Conservation (phyloP, 2,888 invertebrate genomes). For the Dione juno region DNA sequence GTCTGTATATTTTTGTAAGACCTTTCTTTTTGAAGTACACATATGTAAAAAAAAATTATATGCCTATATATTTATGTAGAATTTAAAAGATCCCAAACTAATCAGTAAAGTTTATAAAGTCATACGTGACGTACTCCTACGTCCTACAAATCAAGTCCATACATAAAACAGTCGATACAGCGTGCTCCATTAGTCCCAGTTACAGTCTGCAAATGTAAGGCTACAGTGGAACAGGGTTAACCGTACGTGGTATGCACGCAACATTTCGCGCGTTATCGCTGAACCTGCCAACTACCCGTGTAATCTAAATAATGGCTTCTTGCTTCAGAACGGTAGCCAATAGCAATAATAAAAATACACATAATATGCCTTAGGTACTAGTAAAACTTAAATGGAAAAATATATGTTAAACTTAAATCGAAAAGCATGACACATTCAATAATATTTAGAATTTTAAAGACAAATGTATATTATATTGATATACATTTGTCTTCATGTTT, state of each 20-base stretch:
- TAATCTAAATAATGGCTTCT: slow-evolving; percentile 23
- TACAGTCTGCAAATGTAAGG: not conserved
- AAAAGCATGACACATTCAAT: no score
- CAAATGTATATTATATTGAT: no score
- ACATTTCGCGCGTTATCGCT: slow-evolving; percentile 29
- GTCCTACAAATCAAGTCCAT: not conserved
- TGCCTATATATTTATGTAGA: not conserved
- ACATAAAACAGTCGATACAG: not conserved
- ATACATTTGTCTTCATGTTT: no score
- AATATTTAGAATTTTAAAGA: no score
- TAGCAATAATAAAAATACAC: not conserved
- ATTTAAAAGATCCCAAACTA: not conserved
- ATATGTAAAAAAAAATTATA: not conserved
- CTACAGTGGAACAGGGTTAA: slow-evolving; percentile 7
- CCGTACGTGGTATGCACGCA: slow-evolving; percentile 18
- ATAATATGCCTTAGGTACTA: not conserved
- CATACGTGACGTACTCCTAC: not conserved
- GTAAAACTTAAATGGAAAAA: not conserved
- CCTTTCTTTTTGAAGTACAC: no score
- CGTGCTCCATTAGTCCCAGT: slow-evolving; percentile 11
- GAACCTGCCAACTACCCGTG: slow-evolving; percentile 31
- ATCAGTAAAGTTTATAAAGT: not conserved
- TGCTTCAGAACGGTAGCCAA: not conserved
- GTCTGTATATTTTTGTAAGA: no score
- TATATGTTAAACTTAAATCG: not conserved